phyloP scores from a whole-genome alignment of 1,140 invertebrate genomes.

The Zophobas atratus region DNA sequence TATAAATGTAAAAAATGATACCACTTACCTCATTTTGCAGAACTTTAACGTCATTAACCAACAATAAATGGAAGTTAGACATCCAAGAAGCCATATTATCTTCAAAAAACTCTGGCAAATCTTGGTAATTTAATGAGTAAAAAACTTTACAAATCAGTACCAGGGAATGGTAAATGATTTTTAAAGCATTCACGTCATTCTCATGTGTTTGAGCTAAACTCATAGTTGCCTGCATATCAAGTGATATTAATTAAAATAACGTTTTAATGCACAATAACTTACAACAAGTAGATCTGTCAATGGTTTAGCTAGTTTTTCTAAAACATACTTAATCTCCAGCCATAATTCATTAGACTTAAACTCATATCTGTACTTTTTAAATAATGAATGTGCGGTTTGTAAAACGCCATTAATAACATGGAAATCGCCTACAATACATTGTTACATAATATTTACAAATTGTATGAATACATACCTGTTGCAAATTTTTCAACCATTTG shows the following conservation, averaged over 20 bases:
- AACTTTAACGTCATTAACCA: conserved; percentile 83
- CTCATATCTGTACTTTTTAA: conserved; percentile 96
- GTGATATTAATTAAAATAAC: not conserved
- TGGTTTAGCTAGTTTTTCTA: conserved; percentile 94
- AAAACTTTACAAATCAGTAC: conserved; percentile 96
- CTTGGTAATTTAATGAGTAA: conserved; percentile 96
- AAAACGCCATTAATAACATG: conserved; percentile 96
- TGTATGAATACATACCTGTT: conserved; percentile 70
- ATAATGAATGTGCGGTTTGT: conserved; percentile 95
- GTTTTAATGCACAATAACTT: conserved; percentile 64
- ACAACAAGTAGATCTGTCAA: conserved; percentile 93
- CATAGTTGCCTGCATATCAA: conserved; percentile 82
- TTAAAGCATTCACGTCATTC: conserved; percentile 85
- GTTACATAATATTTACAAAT: conserved; percentile 4
- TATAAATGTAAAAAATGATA: not conserved
- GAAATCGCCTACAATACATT: conserved; percentile 83
- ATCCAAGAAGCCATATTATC: conserved; percentile 98
- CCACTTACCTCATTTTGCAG: conserved; percentile 77
- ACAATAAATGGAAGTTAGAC: conserved; percentile 87
- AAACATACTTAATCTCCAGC: conserved; percentile 97
- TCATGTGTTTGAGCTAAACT: conserved; percentile 84
- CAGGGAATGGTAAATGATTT: conserved; percentile 92
- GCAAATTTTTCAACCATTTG: conserved; percentile 95
- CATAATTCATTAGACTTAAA: conserved; percentile 96
- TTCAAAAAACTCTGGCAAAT: conserved; percentile 98